Conservation (phyloP, 2,888 invertebrate genomes). For the Shargacucullia verbasci region DNA sequence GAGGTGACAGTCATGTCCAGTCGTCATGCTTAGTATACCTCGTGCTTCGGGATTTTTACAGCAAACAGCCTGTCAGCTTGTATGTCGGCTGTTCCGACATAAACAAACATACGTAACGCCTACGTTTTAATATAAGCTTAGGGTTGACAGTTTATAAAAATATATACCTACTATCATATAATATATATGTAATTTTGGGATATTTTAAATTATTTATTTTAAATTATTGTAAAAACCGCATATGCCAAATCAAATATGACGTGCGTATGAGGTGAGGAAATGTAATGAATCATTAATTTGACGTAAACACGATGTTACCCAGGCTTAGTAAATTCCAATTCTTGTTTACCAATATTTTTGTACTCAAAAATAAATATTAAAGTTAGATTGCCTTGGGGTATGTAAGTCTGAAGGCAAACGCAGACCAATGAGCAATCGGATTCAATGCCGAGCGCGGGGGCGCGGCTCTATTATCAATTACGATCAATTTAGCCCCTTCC, state of each 20-base stretch:
- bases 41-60: constrained; percentile 41
- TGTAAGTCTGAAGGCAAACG: background rate
- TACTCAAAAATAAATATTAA: too few relatives aligned
- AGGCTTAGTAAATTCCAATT: too few relatives aligned
- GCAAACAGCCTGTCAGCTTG: constrained; percentile 62
- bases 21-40: constrained; percentile 10
- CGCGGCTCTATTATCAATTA: constrained; percentile 50
- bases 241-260: too few relatives aligned
- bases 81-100: constrained; percentile 45
- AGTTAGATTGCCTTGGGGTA: too few relatives aligned
- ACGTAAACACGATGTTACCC: too few relatives aligned
- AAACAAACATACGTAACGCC: constrained; percentile 45
- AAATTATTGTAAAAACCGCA: too few relatives aligned
- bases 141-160: constrained; percentile 40
- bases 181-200: too few relatives aligned
- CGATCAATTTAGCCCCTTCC: constrained; percentile 55
- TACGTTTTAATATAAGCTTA: constrained; percentile 9
- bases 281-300: too few relatives aligned
- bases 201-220: too few relatives aligned
- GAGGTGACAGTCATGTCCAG: constrained; percentile 16
- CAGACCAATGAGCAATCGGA: constrained; percentile 34
- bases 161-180: too few relatives aligned
- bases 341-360: too few relatives aligned
- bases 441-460: constrained; percentile 50
- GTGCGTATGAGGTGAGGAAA: too few relatives aligned